phyloP scores from a whole-genome alignment of 1,140 invertebrate genomes.

The Ceratitis capitata region DNA sequence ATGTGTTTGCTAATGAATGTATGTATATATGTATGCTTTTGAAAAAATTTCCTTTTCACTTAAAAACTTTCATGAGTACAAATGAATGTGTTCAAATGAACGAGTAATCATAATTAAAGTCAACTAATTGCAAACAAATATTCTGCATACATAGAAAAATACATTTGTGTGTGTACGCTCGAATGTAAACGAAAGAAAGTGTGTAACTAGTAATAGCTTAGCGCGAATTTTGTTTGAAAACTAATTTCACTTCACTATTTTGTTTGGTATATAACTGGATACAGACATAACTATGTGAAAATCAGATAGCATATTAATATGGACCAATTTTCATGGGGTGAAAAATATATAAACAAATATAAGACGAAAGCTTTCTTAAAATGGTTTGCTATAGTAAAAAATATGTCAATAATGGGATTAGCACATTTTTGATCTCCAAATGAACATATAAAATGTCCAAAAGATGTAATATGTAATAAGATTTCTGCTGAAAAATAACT shows the following conservation, averaged over 20 bases:
- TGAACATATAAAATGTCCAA: too few species aligned
- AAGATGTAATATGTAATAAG: too few species aligned
- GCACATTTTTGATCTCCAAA: too few species aligned
- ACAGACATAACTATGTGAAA: too few species aligned
- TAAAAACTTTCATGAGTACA: neutral
- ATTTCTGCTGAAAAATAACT: too few species aligned
- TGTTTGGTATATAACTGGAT: neutral
- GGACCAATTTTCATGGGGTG: too few species aligned
- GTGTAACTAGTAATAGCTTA: neutral
- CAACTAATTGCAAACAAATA: neutral
- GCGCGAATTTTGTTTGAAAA: neutral
- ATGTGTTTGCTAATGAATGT: neutral
- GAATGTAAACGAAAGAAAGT: neutral
- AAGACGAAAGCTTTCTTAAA: too few species aligned
- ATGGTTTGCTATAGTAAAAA: too few species aligned
- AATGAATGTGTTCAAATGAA: neutral
- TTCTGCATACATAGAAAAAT: neutral
- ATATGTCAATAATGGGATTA: too few species aligned
- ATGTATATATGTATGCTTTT: too few species aligned
- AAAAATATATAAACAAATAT: too few species aligned
- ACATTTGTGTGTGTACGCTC: neutral
- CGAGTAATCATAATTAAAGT: slow-evolving; percentile 8
- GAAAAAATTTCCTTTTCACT: neutral
- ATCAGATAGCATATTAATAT: too few species aligned
- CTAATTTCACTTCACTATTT: slow-evolving; percentile 19